phyloP scores from a whole-genome alignment of 1,140 invertebrate species.

The Olivierus martensii region DNA sequence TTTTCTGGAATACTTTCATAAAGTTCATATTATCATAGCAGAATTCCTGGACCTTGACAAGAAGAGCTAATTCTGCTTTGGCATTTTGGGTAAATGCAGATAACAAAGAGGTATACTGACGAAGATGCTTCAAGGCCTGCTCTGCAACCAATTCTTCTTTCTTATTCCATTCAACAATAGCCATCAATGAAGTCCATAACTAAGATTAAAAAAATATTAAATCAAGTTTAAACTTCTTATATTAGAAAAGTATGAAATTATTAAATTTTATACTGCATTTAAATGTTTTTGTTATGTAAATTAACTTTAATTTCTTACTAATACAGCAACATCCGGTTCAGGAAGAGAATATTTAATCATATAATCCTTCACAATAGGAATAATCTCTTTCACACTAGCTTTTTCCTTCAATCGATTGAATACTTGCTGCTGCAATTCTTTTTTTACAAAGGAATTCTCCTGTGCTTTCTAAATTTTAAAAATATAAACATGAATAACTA shows the following conservation, averaged over 20 bases:
- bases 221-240: not conserved
- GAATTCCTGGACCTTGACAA: slow-evolving; percentile 87
- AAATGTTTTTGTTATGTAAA: no score
- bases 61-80: slow-evolving; percentile 70
- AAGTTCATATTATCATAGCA: slow-evolving; percentile 99
- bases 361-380: slow-evolving; percentile 68
- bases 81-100: slow-evolving; percentile 64
- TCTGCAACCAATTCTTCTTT: slow-evolving; percentile 92
- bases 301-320: slow-evolving; percentile 20
- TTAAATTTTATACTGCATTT: no score
- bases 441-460: slow-evolving; percentile 69
- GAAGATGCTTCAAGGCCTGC: slow-evolving; percentile 81
- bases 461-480: slow-evolving; percentile 22
- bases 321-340: slow-evolving; percentile 70
- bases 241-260: not conserved
- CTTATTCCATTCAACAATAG: slow-evolving; percentile 92
- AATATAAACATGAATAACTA: no score
- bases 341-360: slow-evolving; percentile 62
- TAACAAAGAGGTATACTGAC: slow-evolving; percentile 67
- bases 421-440: slow-evolving; percentile 57
- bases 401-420: slow-evolving; percentile 63
- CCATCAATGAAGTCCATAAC: slow-evolving; percentile 87
- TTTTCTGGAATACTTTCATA: slow-evolving; percentile 96
- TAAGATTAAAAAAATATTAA: not conserved
- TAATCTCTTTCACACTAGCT: slow-evolving; percentile 55